Conservation (phyloP, 1,140 invertebrate genomes). For the Drosophila auraria region DNA sequence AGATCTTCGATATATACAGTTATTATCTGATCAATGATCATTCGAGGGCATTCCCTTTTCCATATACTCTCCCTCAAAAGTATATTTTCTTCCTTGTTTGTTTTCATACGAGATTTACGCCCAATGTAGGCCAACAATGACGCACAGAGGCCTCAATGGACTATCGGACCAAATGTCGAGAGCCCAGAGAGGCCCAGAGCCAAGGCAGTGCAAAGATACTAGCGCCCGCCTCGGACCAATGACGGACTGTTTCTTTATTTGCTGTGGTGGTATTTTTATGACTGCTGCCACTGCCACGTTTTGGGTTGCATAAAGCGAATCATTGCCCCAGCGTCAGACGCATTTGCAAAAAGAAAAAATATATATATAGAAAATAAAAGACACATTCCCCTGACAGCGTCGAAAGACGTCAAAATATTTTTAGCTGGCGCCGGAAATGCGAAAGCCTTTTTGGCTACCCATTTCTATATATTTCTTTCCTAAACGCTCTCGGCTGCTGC, state of each 20-base stretch:
- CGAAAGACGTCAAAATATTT: constrained; percentile 77
- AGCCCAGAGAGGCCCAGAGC: constrained; percentile 5
- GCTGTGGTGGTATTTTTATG: constrained; percentile 37
- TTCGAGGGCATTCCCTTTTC: constrained; percentile 4
- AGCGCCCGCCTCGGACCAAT: constrained; percentile 16
- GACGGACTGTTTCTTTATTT: constrained; percentile 60
- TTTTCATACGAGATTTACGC: constrained; percentile 60
- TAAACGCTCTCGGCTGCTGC: constrained; percentile 25
- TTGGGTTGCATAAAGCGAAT: constrained; percentile 50
- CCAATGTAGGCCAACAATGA: constrained; percentile 76
- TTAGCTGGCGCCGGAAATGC: constrained; percentile 80
- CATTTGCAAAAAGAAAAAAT: constrained; percentile 54
- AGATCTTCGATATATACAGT: too few species aligned
- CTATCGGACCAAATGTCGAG: constrained; percentile 29
- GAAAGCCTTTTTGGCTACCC: constrained; percentile 58
- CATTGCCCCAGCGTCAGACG: constrained; percentile 40
- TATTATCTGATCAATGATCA: background rate
- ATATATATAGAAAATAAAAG: constrained; percentile 18
- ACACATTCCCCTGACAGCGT: constrained; percentile 27
- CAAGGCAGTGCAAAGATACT: constrained; percentile 4
- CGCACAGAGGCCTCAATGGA: constrained; percentile 67
- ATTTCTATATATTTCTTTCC: constrained; percentile 21
- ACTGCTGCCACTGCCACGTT: constrained; percentile 37
- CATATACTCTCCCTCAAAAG: background rate
- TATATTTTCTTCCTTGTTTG: constrained; percentile 36